These are phyloP conservation scores for Yasuhikotakia modesta DNA, from an alignment of 2,797 vertebrate species.

Conservation along the genomic window DNA sequence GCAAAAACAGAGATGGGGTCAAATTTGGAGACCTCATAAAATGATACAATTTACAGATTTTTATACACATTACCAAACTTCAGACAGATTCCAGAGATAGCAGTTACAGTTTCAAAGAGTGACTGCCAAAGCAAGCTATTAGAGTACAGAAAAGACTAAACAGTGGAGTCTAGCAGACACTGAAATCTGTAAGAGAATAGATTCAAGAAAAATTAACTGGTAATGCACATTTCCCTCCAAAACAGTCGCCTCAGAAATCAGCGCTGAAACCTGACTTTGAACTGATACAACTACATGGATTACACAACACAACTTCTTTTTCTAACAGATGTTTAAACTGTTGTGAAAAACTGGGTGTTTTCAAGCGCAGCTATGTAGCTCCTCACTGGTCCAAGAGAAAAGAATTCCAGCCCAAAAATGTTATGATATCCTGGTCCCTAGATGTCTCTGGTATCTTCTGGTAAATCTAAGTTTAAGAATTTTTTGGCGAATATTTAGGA, in stretches of 20 bases:
- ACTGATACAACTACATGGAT: neutral
- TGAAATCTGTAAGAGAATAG: neutral
- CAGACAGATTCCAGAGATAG: neutral
- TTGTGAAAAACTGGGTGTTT: neutral
- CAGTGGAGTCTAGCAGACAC: neutral
- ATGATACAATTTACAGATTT: neutral
- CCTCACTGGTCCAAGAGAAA: neutral
- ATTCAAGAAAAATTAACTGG: neutral
- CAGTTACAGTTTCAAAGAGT: neutral
- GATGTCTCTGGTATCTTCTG: neutral
- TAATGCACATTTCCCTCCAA: neutral
- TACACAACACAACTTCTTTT: neutral
- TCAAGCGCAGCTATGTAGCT: neutral
- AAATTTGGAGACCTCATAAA: neutral
- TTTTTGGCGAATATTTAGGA: neutral
- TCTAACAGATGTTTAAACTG: neutral
- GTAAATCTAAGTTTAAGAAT: neutral
- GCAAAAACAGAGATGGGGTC: constrained; percentile 23
- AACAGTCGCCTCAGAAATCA: neutral
- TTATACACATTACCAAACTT: neutral
- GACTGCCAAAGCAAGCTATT: neutral
- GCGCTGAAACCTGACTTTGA: too few species aligned
- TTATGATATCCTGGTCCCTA: neutral
- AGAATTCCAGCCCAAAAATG: too few species aligned
- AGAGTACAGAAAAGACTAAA: neutral